phyloP scores from a whole-genome alignment of 2,797 vertebrate genomes.

The Squalus acanthias region DNA sequence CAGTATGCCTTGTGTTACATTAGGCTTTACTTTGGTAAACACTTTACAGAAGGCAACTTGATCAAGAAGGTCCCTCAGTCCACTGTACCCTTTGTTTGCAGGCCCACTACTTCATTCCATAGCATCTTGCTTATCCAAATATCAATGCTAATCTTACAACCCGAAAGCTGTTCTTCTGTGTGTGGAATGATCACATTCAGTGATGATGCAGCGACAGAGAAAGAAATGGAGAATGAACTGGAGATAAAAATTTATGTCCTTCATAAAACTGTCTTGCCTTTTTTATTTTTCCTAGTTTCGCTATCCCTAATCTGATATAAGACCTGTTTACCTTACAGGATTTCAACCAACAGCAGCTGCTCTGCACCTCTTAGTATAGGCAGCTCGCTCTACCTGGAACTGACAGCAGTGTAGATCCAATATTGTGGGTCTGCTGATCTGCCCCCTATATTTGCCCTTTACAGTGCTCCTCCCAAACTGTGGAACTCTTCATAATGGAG shows the following conservation, averaged over 20 bases:
- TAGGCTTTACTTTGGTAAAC: not conserved
- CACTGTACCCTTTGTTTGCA: not conserved
- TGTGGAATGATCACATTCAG: not conserved
- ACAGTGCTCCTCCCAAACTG: not conserved
- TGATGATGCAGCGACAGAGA: not conserved
- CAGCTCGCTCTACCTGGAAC: not conserved
- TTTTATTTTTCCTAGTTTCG: not conserved
- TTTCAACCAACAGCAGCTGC: not conserved
- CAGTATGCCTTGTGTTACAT: not conserved
- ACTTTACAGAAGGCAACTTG: not conserved
- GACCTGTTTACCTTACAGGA: not conserved
- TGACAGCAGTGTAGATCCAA: not conserved
- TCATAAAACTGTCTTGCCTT: not conserved
- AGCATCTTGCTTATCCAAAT: not conserved
- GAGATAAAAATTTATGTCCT: not conserved
- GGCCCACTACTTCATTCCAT: not conserved
- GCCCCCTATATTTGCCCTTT: not conserved
- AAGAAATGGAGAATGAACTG: not conserved
- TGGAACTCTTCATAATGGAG: not conserved
- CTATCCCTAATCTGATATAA: not conserved
- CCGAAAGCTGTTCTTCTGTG: not conserved
- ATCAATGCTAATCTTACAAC: not conserved
- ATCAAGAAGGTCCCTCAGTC: not conserved
- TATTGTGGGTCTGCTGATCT: not conserved
- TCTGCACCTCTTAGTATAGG: not conserved